Evolutionary conservation across 1,140 invertebrate species (phyloP).

Genomic region (Pentalonia nigronervosa): DNA sequence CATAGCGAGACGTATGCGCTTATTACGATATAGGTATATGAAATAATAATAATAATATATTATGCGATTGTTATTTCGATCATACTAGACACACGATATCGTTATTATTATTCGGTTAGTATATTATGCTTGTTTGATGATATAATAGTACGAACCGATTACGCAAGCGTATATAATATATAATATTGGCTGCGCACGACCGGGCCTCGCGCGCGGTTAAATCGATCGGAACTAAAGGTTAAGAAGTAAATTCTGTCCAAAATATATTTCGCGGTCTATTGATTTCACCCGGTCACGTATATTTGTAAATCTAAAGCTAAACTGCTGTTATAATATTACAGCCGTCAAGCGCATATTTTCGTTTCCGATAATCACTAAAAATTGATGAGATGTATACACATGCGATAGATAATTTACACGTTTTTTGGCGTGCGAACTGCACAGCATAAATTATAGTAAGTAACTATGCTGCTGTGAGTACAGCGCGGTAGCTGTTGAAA

Average conservation of each 20-base stretch:
- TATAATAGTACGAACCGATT: background rate
- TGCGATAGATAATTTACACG: background rate
- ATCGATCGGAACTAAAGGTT: slow-evolving; percentile 8
- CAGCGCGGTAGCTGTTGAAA: background rate
- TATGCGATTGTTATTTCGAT: background rate
- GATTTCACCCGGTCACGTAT: background rate
- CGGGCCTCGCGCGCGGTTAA: background rate
- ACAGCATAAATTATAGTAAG: background rate
- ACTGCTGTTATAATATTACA: background rate
- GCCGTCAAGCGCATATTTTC: background rate
- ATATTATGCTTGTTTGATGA: background rate
- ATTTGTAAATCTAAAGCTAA: background rate
- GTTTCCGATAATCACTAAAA: background rate
- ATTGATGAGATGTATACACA: background rate
- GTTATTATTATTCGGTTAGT: background rate
- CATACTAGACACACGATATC: background rate
- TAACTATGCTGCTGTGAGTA: background rate
- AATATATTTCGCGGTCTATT: background rate
- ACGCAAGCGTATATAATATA: background rate
- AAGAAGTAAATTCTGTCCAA: slow-evolving; percentile 10
- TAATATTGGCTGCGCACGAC: background rate
- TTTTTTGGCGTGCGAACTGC: background rate
- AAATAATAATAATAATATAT: background rate
- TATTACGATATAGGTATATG: background rate
- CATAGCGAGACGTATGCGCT: background rate